A percentile compares a stretch with the other conserved stretches of the same genome.
phyloP scores from a whole-genome alignment of 2,797 vertebrate species.

The Euphonia xanthogaster region DNA sequence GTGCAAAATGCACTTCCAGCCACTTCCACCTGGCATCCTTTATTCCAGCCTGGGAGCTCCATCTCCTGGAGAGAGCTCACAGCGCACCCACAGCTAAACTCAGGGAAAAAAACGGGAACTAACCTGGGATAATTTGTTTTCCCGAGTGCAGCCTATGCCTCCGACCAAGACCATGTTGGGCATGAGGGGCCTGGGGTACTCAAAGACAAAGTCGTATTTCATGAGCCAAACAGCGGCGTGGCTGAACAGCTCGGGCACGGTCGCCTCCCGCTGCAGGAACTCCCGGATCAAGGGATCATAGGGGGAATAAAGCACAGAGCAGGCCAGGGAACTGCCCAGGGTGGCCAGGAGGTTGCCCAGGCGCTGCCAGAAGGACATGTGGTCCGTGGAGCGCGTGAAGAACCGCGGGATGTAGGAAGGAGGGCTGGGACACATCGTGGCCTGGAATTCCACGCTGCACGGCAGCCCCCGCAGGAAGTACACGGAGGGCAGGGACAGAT shows the following conservation, averaged over 20 bases:
- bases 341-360: constrained; percentile 40
- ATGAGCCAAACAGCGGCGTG: constrained; percentile 73
- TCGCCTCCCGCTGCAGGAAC: constrained; percentile 58
- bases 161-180: constrained; percentile 82
- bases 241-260: constrained; percentile 58
- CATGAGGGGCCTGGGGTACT: constrained; percentile 82
- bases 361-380: constrained; percentile 57
- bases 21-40: neutral
- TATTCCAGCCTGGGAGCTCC: neutral
- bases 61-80: neutral
- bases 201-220: constrained; percentile 80
- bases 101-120: constrained; percentile 4
- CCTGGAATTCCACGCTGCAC: constrained; percentile 7
- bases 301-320: constrained; percentile 25
- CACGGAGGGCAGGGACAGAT: constrained; percentile 64
- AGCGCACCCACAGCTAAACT: neutral
- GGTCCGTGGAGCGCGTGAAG: constrained; percentile 54
- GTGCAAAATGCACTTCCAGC: neutral
- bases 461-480: constrained; percentile 55
- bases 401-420: constrained; percentile 60
- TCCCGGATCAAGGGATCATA: constrained; percentile 58
- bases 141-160: constrained; percentile 81
- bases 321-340: constrained; percentile 49
- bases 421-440: constrained; percentile 59
- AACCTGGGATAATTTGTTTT: constrained; percentile 75